Conservation (phyloP, 2,113 vertebrate genomes). For the Saimiri boliviensis region DNA sequence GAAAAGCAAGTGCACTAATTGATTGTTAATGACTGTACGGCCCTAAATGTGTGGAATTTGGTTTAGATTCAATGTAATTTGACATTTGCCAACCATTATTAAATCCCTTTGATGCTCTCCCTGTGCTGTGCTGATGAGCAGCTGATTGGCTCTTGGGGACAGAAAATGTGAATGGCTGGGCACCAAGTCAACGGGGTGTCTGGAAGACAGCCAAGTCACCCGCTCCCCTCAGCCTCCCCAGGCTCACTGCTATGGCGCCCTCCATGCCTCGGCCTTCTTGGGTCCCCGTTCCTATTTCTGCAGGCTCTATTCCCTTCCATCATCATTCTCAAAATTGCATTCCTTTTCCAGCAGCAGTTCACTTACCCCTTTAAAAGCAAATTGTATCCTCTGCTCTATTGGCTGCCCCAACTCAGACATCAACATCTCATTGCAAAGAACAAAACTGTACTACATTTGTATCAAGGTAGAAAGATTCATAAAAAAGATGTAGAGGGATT, state of each 20-base stretch:
- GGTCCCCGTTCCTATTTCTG: not conserved
- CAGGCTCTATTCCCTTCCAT: not conserved
- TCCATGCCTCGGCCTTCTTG: not conserved
- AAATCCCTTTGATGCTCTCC: conserved; percentile 69
- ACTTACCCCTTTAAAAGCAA: not conserved
- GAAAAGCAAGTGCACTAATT: conserved; percentile 71
- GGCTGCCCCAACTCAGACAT: not conserved
- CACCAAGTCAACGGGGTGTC: conserved; percentile 28
- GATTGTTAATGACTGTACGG: conserved; percentile 74
- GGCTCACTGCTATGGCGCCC: not conserved
- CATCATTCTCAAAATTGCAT: not conserved
- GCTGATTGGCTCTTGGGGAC: conserved; percentile 63
- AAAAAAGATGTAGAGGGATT: not conserved
- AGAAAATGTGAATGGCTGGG: conserved; percentile 51
- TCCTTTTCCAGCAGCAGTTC: not conserved
- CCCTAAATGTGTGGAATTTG: conserved; percentile 73
- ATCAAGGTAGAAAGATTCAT: not conserved
- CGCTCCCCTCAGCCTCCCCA: not conserved
- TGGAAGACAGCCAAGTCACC: conserved; percentile 60
- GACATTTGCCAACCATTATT: conserved; percentile 78
- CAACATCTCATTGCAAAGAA: not conserved
- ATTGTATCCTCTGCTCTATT: not conserved
- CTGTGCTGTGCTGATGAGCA: conserved; percentile 13
- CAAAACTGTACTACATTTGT: not conserved
- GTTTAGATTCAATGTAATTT: conserved; percentile 74